Evolutionary conservation across 2,113 vertebrate genomes (phyloP), one percentile per base, ranked within the genome.

Genomic region (Hiodon alosoides): DNA sequence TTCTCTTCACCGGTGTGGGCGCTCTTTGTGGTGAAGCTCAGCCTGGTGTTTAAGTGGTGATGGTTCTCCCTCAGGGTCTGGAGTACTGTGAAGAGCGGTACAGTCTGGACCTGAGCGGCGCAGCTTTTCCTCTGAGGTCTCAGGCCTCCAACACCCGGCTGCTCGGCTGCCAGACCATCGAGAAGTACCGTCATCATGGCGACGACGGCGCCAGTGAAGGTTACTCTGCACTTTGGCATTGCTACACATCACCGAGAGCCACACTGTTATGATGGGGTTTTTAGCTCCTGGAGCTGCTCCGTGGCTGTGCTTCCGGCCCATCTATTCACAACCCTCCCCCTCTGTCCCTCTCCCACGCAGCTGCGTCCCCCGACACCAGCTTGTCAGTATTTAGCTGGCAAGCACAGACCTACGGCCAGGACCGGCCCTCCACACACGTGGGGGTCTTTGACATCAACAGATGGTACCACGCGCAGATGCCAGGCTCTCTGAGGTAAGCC

Each of bases 391-490:
- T 99, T 86, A 94, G 89, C 71, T 99, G 97, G 96, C 96, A 99
- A 88, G 93, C 97, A 79, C 95, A 94, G 79, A 87, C 91, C 0
- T 93, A 94, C 0, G 95, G 94, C 69, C 94, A 96, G 65, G 91
- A 85, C 82, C 92, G 84, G 0, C 94, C 93, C 14, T 93, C 91
- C 16, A 83, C 88, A 7, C 96, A 92, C 65, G 80, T 98, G 17
- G 94, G 94, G 0, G 89, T 99, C 47, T 99, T 99, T 86, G 97
- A 99, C 83, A 96, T 99, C 81, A 98, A 98, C 86, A 91, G 96
- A 60, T 99, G 96, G 96, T 99, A 98, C 87, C 96, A 96, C 5
- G 96, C 97, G 58, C 96, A 99, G 79, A 99, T 98, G 96, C 97
- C 97, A 13, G 95, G 98, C 82, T 97, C 95, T 0, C 88, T 98